These are phyloP conservation scores for Mesorhabditis spiculigera DNA, from an alignment of 2,888 invertebrate species.

Conservation along the genomic window DNA sequence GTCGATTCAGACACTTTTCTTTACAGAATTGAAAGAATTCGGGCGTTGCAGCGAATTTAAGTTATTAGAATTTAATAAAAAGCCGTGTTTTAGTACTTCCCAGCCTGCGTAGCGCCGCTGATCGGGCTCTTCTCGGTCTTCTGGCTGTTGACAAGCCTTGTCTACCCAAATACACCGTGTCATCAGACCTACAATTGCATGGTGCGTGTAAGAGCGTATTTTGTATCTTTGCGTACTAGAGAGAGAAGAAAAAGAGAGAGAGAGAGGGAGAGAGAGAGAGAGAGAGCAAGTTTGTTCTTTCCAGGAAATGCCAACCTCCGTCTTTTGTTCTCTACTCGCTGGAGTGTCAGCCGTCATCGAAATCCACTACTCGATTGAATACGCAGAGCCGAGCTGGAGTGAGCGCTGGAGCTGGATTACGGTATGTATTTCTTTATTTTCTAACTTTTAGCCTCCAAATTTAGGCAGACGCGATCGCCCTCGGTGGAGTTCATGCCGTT, in stretches of 20 bases:
- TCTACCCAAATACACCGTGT: slow-evolving; percentile 35
- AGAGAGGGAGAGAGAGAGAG: not conserved
- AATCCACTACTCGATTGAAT: slow-evolving; percentile 49
- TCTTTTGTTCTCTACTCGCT: slow-evolving; percentile 44
- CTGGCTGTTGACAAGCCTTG: slow-evolving; percentile 43
- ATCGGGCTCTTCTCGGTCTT: slow-evolving; percentile 34
- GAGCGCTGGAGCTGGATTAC: slow-evolving; percentile 47
- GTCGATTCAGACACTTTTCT: too few species aligned
- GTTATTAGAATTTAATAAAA: too few species aligned
- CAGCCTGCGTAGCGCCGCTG: slow-evolving; percentile 38
- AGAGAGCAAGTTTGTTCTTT: slow-evolving; percentile 6
- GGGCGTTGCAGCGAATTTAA: too few species aligned
- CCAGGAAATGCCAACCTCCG: slow-evolving; percentile 54
- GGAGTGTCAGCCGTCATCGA: slow-evolving; percentile 52
- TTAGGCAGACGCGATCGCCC: slow-evolving; percentile 37
- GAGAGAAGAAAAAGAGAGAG: too few species aligned
- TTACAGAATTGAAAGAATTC: too few species aligned
- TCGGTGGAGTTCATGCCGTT: slow-evolving; percentile 47
- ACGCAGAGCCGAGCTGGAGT: slow-evolving; percentile 38
- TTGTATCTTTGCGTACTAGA: too few species aligned
- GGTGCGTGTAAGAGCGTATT: slow-evolving; percentile 20
- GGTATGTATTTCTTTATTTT: slow-evolving; percentile 20
- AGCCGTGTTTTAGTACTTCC: slow-evolving; percentile 45
- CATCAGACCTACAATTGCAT: slow-evolving; percentile 41
- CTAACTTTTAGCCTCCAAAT: not conserved